phyloP scores from a whole-genome alignment of 2,888 invertebrate genomes.

The Dugesia japonica region DNA sequence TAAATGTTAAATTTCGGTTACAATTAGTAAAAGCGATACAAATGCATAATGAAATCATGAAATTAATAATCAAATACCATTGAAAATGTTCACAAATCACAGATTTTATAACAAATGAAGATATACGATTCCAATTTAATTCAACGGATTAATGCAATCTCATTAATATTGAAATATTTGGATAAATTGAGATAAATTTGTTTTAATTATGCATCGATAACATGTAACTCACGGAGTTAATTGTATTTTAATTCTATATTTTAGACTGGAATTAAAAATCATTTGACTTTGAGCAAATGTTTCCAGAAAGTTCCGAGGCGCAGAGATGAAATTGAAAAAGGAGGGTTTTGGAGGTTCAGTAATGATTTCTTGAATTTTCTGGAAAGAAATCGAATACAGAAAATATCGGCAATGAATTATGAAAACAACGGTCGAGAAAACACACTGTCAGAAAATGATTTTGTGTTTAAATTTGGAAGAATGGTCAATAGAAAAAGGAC shows the following conservation, averaged over 20 bases:
- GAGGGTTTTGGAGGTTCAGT: neutral
- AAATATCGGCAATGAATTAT: neutral
- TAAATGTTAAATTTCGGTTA: too few species aligned
- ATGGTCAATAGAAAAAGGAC: neutral
- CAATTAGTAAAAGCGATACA: too few species aligned
- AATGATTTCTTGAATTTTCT: neutral
- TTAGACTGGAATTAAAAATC: constrained; percentile 6
- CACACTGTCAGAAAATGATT: neutral
- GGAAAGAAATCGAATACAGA: constrained; percentile 1
- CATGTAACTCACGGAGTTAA: too few species aligned
- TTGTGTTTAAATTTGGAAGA: neutral
- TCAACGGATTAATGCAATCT: neutral
- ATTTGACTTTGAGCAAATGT: constrained; percentile 1
- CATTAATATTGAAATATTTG: neutral
- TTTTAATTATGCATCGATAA: too few species aligned
- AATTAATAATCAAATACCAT: too few species aligned
- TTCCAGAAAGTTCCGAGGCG: neutral
- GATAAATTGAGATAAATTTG: neutral
- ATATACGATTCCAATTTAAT: neutral
- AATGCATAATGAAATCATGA: too few species aligned
- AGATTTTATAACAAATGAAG: too few species aligned
- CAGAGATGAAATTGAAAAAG: neutral
- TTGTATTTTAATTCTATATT: too few species aligned
- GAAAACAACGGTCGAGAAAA: neutral
- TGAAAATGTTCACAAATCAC: too few species aligned